phyloP scores from a whole-genome alignment of 37 sponge, comb jelly and placozoan species.

The Chondrilla cf. caribensis region DNA sequence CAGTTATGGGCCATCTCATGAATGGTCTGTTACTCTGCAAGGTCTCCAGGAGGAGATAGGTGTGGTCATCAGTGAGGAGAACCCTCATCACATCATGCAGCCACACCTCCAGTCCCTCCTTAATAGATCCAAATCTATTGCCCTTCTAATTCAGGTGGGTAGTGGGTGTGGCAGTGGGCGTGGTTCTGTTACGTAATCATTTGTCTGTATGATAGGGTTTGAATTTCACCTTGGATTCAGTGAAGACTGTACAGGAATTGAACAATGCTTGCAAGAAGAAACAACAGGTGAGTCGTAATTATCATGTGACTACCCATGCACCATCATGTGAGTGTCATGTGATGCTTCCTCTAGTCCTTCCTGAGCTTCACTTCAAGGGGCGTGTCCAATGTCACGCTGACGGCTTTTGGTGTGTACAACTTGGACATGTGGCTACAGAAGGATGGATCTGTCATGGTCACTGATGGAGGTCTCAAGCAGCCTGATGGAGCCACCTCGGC shows the following conservation, averaged over 20 bases:
- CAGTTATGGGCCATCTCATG: too few species aligned
- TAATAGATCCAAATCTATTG: not conserved
- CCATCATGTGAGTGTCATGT: not conserved
- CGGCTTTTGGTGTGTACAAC: constrained; percentile 15
- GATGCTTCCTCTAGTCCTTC: not conserved
- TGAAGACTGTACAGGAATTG: not conserved
- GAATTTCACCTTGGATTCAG: not conserved
- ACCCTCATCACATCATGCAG: constrained; percentile 1
- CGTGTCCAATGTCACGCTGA: not conserved
- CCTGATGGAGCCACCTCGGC: not conserved
- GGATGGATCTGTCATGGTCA: not conserved
- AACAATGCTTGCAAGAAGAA: not conserved
- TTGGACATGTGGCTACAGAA: not conserved
- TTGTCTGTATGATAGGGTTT: not conserved
- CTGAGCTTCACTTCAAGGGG: not conserved
- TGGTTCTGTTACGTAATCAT: too few species aligned
- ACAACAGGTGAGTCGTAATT: not conserved
- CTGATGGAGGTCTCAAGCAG: not conserved
- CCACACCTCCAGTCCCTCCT: not conserved
- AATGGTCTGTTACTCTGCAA: not conserved
- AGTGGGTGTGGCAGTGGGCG: too few species aligned
- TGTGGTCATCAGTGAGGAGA: not conserved
- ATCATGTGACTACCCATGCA: not conserved
- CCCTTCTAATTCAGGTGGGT: constrained; percentile 2
- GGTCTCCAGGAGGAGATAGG: not conserved